A percentile compares a stretch with the other conserved stretches of the same genome.
Evolutionary conservation across 2,113 vertebrate genomes (phyloP).

Genomic region (Collichthys lucidus): DNA sequence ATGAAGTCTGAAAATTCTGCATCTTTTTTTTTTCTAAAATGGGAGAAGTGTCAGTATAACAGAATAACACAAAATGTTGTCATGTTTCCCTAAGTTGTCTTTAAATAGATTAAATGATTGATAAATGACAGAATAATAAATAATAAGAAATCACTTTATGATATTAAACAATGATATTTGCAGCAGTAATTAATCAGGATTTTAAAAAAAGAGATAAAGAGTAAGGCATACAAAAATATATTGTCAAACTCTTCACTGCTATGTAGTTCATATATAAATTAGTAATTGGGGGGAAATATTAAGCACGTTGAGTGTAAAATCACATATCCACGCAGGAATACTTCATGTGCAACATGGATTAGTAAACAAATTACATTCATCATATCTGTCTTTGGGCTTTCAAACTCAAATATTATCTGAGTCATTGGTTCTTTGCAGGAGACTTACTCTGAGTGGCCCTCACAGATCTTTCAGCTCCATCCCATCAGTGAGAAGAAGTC

Average conservation of each 20-base stretch:
- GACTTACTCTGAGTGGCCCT: conserved; percentile 53
- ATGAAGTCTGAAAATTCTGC: too few species aligned
- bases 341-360: neutral
- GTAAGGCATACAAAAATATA: neutral
- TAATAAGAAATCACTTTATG: neutral
- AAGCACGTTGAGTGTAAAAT: neutral
- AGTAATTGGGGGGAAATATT: too few species aligned
- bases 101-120: neutral
- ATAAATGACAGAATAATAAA: neutral
- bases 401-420: neutral
- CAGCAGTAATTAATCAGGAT: neutral
- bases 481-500: conserved; percentile 25
- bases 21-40: too few species aligned
- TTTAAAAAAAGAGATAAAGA: neutral
- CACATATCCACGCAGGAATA: neutral
- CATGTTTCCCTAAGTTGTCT: neutral
- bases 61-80: too few species aligned
- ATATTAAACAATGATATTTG: neutral
- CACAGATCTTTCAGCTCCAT: conserved; percentile 23
- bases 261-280: too few species aligned
- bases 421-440: rapidly evolving
- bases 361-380: neutral
- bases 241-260: neutral
- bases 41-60: too few species aligned
- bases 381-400: too few species aligned